These are phyloP conservation scores for Drosophila kanekoi DNA, from an alignment of 2,888 invertebrate genomes.

Conservation along the genomic window DNA sequence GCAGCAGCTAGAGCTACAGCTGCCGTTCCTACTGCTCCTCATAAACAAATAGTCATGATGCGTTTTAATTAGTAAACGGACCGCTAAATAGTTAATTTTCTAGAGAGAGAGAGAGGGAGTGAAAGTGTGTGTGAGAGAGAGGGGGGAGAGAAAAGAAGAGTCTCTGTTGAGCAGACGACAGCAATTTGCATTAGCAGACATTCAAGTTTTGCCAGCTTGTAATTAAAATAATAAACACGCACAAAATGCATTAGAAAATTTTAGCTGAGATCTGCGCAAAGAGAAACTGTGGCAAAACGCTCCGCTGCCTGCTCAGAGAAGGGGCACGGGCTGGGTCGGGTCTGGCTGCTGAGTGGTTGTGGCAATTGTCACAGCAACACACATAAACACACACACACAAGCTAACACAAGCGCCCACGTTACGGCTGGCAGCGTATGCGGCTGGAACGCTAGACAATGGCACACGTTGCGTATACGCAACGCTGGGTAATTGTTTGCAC, in stretches of 20 bases:
- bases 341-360: slow-evolving; percentile 35
- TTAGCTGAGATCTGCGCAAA: slow-evolving; percentile 50
- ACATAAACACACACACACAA: neutral
- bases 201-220: slow-evolving; percentile 63
- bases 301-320: neutral
- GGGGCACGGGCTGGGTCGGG: neutral
- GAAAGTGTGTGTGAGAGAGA: neutral
- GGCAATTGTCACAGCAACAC: slow-evolving; percentile 30
- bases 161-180: slow-evolving; percentile 34
- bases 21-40: slow-evolving; percentile 17
- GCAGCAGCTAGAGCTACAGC: slow-evolving; percentile 1
- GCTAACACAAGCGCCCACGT: slow-evolving; percentile 12
- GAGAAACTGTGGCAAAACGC: slow-evolving; percentile 11
- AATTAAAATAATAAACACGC: slow-evolving; percentile 81
- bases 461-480: slow-evolving; percentile 73
- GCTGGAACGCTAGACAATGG: slow-evolving; percentile 55
- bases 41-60: slow-evolving; percentile 69
- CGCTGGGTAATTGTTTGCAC: slow-evolving; percentile 66
- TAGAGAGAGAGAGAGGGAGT: neutral
- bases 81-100: slow-evolving; percentile 72
- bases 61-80: slow-evolving; percentile 70
- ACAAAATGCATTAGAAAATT: slow-evolving; percentile 76
- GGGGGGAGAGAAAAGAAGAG: neutral
- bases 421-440: slow-evolving; percentile 16
- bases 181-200: slow-evolving; percentile 66